These are phyloP conservation scores for Chaetophractus vellerosus DNA, from an alignment of 2,797 vertebrate species.

Conservation along the genomic window DNA sequence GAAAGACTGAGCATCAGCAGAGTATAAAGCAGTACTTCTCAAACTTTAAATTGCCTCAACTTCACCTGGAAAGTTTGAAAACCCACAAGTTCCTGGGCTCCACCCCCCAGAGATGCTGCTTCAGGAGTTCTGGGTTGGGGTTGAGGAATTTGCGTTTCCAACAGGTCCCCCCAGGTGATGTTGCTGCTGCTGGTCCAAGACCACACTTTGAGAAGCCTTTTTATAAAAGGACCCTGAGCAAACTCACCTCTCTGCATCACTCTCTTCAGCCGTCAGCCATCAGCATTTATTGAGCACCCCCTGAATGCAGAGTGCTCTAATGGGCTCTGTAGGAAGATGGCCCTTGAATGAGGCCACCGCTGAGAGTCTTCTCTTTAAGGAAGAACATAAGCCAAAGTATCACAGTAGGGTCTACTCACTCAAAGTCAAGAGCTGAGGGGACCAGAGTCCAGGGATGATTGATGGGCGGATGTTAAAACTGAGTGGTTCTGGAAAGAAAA, in stretches of 20 bases:
- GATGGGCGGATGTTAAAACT: background rate
- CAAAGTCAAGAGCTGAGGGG: background rate
- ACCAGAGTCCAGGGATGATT: background rate
- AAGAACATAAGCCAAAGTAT: background rate
- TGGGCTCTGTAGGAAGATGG: background rate
- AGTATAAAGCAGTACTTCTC: background rate
- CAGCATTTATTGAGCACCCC: background rate
- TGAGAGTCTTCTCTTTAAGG: slow-evolving; percentile 27
- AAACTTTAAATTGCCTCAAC: background rate
- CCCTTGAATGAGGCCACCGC: background rate
- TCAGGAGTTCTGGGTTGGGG: background rate
- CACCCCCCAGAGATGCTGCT: background rate
- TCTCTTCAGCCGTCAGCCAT: background rate
- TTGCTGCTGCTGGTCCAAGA: background rate
- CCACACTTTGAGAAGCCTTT: background rate
- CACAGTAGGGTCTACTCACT: background rate
- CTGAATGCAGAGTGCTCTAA: background rate
- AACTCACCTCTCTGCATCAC: background rate
- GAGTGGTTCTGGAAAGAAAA: background rate
- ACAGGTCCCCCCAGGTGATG: background rate
- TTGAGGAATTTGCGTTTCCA: background rate
- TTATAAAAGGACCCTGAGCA: background rate
- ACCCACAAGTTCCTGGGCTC: background rate
- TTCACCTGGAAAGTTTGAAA: background rate
- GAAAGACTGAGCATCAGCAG: background rate